Percentiles rank a stretch among this genome's conserved stretches.
Evolutionary conservation across 2,888 invertebrate genomes (phyloP).

Genomic region (Ceraclea dissimilis): DNA sequence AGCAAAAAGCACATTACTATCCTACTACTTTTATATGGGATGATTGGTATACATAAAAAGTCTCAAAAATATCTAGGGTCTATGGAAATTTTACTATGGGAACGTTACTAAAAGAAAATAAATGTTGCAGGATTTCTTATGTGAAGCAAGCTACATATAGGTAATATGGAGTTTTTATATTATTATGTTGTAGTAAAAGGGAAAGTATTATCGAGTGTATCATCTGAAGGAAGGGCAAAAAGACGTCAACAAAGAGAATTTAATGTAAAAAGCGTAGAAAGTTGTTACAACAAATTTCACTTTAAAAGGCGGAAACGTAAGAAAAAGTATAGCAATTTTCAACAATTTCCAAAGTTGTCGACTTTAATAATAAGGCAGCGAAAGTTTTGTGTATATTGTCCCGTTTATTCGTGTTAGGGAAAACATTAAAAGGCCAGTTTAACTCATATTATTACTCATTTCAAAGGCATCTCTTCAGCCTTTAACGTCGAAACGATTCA

Average conservation of each 20-base stretch:
- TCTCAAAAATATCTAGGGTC: too few species aligned
- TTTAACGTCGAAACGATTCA: not conserved
- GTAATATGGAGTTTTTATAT: not conserved
- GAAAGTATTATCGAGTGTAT: not conserved
- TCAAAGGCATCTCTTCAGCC: constrained; percentile 6
- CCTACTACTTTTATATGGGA: too few species aligned
- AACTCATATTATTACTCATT: constrained; percentile 12
- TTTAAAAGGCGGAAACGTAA: constrained; percentile 22
- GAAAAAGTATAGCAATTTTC: constrained; percentile 15
- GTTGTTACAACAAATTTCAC: constrained; percentile 19
- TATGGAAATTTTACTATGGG: too few species aligned
- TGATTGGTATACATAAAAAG: too few species aligned
- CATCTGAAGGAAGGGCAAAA: too few species aligned
- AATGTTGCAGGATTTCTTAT: too few species aligned
- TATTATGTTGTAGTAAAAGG: not conserved
- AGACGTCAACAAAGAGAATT: too few species aligned
- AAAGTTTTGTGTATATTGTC: constrained; percentile 13
- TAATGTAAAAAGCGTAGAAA: constrained; percentile 5
- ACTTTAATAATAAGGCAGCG: constrained; percentile 20
- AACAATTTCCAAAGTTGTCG: constrained; percentile 19
- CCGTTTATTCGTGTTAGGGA: constrained; percentile 13
- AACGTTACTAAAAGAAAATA: too few species aligned
- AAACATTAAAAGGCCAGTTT: constrained; percentile 8
- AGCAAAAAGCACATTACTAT: too few species aligned
- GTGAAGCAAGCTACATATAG: too few species aligned